Evolutionary conservation across 2,113 vertebrate genomes (phyloP).

Genomic region (Shinisaurus crocodilurus): DNA sequence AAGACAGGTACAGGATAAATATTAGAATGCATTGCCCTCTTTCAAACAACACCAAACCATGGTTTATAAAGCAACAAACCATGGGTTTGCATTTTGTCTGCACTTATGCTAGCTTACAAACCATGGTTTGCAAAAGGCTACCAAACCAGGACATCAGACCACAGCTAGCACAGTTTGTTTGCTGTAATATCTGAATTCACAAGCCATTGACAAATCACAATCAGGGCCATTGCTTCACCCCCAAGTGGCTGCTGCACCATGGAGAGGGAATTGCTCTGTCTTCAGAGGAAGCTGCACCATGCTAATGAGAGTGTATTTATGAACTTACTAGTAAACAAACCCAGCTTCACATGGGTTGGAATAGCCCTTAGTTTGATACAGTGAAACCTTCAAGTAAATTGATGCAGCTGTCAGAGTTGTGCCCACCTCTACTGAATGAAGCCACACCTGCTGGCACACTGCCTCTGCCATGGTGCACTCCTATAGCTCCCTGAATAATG

Average conservation of each 20-base stretch:
- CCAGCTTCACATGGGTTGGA: too few species aligned
- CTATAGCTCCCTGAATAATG: too few species aligned
- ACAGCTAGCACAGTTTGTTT: not conserved
- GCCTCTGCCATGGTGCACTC: too few species aligned
- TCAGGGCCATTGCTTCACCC: too few species aligned
- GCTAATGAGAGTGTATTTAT: not conserved
- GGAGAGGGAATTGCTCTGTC: not conserved
- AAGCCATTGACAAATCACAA: not conserved
- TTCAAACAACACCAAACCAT: not conserved
- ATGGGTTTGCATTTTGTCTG: not conserved
- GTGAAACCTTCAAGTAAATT: too few species aligned
- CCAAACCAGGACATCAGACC: not conserved
- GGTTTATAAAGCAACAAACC: not conserved
- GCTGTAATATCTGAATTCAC: not conserved
- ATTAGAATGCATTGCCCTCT: fast-evolving
- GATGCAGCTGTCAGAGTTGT: too few species aligned
- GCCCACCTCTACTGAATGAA: too few species aligned
- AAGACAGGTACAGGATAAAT: not conserved
- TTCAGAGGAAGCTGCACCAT: not conserved
- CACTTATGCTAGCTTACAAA: not conserved
- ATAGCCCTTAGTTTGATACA: too few species aligned
- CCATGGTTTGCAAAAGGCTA: too few species aligned
- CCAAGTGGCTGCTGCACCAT: not conserved
- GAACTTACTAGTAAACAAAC: too few species aligned
- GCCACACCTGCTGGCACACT: too few species aligned